Percentiles rank a stretch among this genome's conserved stretches.
Conservation (phyloP, 2,797 vertebrate genomes). For the Rhadinocentrus ornatus region DNA sequence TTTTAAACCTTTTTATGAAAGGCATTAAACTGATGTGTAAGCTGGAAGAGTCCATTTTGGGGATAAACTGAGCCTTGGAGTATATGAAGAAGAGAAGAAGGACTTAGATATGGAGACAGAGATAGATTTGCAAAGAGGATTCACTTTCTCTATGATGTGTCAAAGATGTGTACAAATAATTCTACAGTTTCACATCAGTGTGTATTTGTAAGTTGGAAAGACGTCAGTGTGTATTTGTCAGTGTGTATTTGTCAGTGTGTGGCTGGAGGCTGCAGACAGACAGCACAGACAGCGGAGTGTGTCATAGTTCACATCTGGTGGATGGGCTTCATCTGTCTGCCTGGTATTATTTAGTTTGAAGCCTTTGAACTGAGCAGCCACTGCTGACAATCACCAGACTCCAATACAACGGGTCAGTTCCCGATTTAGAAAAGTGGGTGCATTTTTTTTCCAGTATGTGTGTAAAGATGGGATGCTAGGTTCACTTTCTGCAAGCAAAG, state of each 20-base stretch:
- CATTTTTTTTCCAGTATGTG: constrained; percentile 33
- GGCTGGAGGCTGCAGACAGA: constrained; percentile 54
- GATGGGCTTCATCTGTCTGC: constrained; percentile 59
- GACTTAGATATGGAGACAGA: background rate
- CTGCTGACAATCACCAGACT: constrained; percentile 75
- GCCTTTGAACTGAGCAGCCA: constrained; percentile 72
- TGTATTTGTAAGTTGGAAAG: constrained; percentile 6
- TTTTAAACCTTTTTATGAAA: constrained; percentile 30
- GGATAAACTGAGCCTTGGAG: constrained; percentile 32
- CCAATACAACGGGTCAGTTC: constrained; percentile 32
- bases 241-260: constrained; percentile 19
- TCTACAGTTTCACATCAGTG: constrained; percentile 14
- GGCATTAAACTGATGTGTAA: constrained; percentile 33
- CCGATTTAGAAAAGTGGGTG: constrained; percentile 17
- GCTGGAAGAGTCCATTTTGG: constrained; percentile 39
- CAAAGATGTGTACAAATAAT: constrained; percentile 16
- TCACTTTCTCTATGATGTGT: constrained; percentile 27
- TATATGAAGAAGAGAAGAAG: constrained; percentile 8
- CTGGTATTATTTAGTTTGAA: constrained; percentile 61
- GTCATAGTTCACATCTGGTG: constrained; percentile 68
- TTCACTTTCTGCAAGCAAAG: constrained; percentile 20
- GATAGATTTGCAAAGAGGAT: constrained; percentile 20
- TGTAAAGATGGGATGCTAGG: constrained; percentile 20
- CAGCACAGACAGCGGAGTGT: constrained; percentile 57
- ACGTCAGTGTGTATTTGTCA: constrained; percentile 7